A percentile compares a stretch with the other conserved stretches of the same genome.
Conservation (phyloP, 2,888 invertebrate species). For the Pogonocherus hispidulus region DNA sequence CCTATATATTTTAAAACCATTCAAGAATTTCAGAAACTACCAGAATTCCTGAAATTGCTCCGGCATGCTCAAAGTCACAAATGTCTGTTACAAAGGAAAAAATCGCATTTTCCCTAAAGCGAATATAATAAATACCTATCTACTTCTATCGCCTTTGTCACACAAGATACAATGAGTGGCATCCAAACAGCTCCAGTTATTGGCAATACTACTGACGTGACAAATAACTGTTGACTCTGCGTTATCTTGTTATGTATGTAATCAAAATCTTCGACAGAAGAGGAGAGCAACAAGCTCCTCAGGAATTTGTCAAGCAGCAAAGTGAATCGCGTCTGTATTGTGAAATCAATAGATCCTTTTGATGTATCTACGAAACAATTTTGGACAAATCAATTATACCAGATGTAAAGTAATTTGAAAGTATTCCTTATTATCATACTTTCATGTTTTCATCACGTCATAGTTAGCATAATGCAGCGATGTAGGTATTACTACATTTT, state of each 20-base stretch:
- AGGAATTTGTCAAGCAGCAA: constrained; percentile 17
- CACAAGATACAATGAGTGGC: constrained; percentile 8
- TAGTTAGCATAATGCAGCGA: too few relatives aligned
- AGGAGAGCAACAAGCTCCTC: constrained; percentile 32
- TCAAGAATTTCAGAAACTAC: too few relatives aligned
- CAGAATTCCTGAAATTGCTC: too few relatives aligned
- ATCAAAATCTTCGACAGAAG: constrained; percentile 24
- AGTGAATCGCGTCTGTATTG: background rate
- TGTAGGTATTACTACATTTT: too few relatives aligned
- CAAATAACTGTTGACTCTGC: constrained; percentile 29
- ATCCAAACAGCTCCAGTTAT: constrained; percentile 29
- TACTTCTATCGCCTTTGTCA: background rate
- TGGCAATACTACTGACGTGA: constrained; percentile 31
- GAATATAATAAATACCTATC: constrained; percentile 7
- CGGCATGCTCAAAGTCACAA: too few relatives aligned
- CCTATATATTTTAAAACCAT: too few relatives aligned
- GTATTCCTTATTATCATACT: too few relatives aligned
- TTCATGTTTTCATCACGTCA: too few relatives aligned
- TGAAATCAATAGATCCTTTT: constrained; percentile 26
- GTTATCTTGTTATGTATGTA: constrained; percentile 33
- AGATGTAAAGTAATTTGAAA: background rate
- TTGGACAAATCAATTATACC: constrained; percentile 19
- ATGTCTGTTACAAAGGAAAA: background rate
- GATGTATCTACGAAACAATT: constrained; percentile 11
- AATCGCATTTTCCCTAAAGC: constrained; percentile 1